phyloP scores from a whole-genome alignment of 1,140 invertebrate genomes.

The Hermetia illucens region DNA sequence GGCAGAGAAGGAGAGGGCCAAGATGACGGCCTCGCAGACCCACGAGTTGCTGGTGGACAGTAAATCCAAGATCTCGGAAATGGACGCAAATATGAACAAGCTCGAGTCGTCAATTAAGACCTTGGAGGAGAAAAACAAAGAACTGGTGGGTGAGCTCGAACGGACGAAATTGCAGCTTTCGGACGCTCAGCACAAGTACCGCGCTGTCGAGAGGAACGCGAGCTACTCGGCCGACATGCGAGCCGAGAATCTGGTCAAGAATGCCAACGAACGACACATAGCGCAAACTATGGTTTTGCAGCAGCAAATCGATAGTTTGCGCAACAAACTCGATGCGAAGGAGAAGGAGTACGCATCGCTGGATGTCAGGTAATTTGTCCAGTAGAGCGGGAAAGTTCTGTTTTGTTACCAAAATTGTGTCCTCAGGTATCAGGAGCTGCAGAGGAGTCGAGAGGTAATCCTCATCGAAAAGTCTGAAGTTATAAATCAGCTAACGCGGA shows the following conservation, averaged over 20 bases:
- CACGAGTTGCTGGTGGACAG: conserved; percentile 35
- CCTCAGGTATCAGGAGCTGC: conserved; percentile 36
- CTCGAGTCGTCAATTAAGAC: conserved; percentile 18
- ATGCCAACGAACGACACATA: conserved; percentile 19
- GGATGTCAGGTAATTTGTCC: too few species aligned
- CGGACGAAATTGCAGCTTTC: conserved; percentile 14
- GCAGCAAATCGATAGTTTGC: conserved; percentile 17
- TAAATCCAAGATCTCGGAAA: conserved; percentile 22
- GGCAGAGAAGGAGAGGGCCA: conserved; percentile 35
- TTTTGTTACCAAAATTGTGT: too few species aligned
- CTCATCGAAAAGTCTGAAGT: conserved; percentile 37
- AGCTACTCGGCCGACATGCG: conserved; percentile 16
- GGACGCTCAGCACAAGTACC: conserved; percentile 22
- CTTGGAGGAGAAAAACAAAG: conserved; percentile 18
- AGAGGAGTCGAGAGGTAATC: conserved; percentile 35
- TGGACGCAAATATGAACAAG: conserved; percentile 20
- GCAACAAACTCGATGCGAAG: conserved; percentile 25
- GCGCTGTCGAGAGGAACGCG: conserved; percentile 19
- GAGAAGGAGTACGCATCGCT: conserved; percentile 36
- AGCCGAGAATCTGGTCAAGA: conserved; percentile 17
- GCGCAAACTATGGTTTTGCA: conserved; percentile 20
- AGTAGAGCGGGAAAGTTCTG: too few species aligned
- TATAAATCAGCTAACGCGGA: conserved; percentile 35
- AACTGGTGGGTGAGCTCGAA: conserved; percentile 18
- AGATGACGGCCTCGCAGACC: conserved; percentile 34